Evolutionary conservation across 2,888 invertebrate genomes (phyloP).

Genomic region (Tribolium freemani): DNA sequence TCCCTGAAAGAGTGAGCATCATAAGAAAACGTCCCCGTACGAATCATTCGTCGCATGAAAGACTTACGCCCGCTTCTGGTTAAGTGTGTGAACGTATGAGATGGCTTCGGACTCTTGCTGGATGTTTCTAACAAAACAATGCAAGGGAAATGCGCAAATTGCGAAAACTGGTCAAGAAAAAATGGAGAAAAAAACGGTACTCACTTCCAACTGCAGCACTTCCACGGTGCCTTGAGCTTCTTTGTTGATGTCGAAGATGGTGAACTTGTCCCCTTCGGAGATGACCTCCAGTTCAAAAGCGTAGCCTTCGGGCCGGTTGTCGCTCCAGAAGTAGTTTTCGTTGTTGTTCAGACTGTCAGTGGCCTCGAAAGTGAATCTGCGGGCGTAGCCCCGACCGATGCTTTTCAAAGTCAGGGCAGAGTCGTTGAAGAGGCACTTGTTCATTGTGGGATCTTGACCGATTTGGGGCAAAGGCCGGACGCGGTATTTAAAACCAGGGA

Average conservation of each 20-base stretch:
- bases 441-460: slow-evolving; percentile 52
- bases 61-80: slow-evolving; percentile 62
- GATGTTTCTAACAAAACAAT: slow-evolving; percentile 50
- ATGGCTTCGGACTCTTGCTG: slow-evolving; percentile 40
- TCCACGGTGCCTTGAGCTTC: slow-evolving; percentile 78
- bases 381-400: slow-evolving; percentile 82
- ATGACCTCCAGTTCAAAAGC: slow-evolving; percentile 80
- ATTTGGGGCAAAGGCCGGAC: slow-evolving; percentile 76
- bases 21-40: slow-evolving; percentile 54
- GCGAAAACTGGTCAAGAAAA: background rate
- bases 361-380: slow-evolving; percentile 80
- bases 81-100: slow-evolving; percentile 35
- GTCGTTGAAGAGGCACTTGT: slow-evolving; percentile 75
- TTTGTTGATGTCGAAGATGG: slow-evolving; percentile 78
- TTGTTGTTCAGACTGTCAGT: slow-evolving; percentile 76
- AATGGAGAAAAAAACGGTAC: slow-evolving; percentile 37
- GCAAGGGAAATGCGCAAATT: slow-evolving; percentile 40
- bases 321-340: slow-evolving; percentile 84
- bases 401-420: slow-evolving; percentile 76
- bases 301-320: slow-evolving; percentile 81
- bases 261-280: slow-evolving; percentile 79
- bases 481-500: slow-evolving; percentile 82
- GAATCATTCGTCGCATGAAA: slow-evolving; percentile 51
- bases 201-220: slow-evolving; percentile 77
- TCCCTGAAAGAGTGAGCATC: slow-evolving; percentile 68